phyloP scores from a whole-genome alignment of 2,797 vertebrate species.

The Schizopygopsis malacanthus region DNA sequence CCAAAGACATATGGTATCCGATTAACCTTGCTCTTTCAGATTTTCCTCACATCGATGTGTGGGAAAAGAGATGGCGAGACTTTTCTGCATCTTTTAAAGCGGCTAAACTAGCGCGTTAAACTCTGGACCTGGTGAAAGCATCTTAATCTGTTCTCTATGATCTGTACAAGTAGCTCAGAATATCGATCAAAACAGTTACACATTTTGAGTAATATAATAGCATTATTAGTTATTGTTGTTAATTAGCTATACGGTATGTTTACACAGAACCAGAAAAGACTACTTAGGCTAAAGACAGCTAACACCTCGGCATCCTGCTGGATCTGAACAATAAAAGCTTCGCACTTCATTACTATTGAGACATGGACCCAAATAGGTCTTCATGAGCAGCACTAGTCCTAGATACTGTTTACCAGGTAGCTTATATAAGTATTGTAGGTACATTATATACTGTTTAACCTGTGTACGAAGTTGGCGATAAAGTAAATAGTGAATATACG shows the following conservation, averaged over 20 bases:
- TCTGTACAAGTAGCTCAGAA: conserved; percentile 52
- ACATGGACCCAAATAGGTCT: conserved; percentile 41
- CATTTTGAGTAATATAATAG: conserved; percentile 39
- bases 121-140: conserved; percentile 10
- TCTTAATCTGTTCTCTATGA: conserved; percentile 17
- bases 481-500: neutral
- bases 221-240: conserved; percentile 40
- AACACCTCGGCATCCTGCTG: conserved; percentile 2
- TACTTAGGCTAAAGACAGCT: conserved; percentile 22
- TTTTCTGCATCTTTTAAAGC: neutral
- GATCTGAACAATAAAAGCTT: conserved; percentile 40
- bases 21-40: neutral
- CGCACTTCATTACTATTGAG: conserved; percentile 34
- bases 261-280: conserved; percentile 43
- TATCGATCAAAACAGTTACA: conserved; percentile 42
- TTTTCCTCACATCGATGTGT: neutral
- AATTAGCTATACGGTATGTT: conserved; percentile 35
- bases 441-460: conserved; percentile 33
- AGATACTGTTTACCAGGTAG: conserved; percentile 48
- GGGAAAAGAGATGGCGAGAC: conserved; percentile 2
- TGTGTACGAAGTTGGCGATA: conserved; percentile 17
- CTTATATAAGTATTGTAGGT: conserved; percentile 46
- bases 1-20: conserved; percentile 9
- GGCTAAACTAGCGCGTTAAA: neutral
- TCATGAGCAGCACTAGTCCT: conserved; percentile 26